Evolutionary conservation across 2,888 invertebrate genomes (phyloP), one percentile per base, ranked within the genome.

Genomic region (Agrotis exclamationis): DNA sequence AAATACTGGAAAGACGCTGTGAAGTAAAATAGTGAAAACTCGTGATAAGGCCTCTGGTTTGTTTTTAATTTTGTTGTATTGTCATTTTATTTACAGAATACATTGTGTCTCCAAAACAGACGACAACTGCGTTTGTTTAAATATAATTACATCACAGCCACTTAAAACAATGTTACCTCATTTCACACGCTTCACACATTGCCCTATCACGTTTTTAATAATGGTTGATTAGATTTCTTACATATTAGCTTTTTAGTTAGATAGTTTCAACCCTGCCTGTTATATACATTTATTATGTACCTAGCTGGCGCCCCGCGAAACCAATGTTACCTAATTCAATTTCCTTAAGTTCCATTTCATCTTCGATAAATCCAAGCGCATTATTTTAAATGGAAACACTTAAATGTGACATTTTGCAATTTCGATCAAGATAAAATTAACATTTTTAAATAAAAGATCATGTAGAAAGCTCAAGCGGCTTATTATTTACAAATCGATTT

Each of bases 361-460:
- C 28, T 62, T 63, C 50, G 48, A 79, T 71, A 68, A 63, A 71
- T 65, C 11, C 39, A 51, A 58, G 51, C 53, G n/a, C 11, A 54
- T 57, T 70, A 57, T 48, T 67, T 67, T 53, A 58, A 71, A 75
- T 71, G 51, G 67, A 80, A 71, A 54, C 20, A 56, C 54, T 5
- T 39, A 53, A 65, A 58, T 63, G 44, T 45, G 65, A n/a, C 22
- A 71, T 82, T 63, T 72, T 60, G 82, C 20, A 82, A 82, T 70
- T 66, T 50, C 67, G 60, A 78, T 74, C 78, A 70, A 77, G 64
- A 80, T 75, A 67, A 71, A 77, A 80, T 74, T 74, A 64, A 69
- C 57, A 68, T 72, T 71, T 39, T 70, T 74, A 65, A 74, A 73
- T 44, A 48, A 47, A 71, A 71, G 51, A 63, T 54, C 67, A 63